A percentile compares a stretch with the other conserved stretches of the same genome.
Evolutionary conservation across 2,113 vertebrate genomes (phyloP).

Genomic region (Centropus unirufus): DNA sequence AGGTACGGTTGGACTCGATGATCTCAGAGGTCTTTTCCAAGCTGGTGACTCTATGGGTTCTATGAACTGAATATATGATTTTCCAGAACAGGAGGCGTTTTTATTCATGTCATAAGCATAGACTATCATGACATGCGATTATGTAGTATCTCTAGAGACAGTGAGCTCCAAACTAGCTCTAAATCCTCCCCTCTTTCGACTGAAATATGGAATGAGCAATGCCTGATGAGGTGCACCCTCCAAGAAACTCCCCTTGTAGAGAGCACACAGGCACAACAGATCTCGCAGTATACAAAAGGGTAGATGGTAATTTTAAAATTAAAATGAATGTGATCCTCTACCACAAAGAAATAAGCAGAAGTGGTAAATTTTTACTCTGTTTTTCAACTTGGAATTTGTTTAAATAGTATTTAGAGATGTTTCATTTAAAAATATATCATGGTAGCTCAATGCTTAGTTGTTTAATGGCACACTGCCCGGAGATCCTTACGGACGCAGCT

Average conservation of each 20-base stretch:
- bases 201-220: not conserved
- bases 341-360: not conserved
- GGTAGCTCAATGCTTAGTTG: not conserved
- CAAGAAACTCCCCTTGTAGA: not conserved
- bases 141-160: not conserved
- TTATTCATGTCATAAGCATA: not conserved
- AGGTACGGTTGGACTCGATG: no score
- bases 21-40: no score
- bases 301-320: not conserved
- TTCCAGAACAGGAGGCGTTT: not conserved
- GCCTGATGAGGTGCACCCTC: not conserved
- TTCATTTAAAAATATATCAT: slow-evolving; percentile 38
- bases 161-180: not conserved
- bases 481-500: not conserved
- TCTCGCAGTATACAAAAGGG: not conserved
- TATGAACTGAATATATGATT: not conserved
- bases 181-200: not conserved
- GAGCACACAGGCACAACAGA: not conserved
- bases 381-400: not conserved
- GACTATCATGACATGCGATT: not conserved
- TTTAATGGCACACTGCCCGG: not conserved
- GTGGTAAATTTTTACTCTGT: not conserved
- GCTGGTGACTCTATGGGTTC: no score
- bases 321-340: not conserved
- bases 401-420: not conserved